Conservation (phyloP, 1,140 invertebrate species). For the Listronotus bonariensis region DNA sequence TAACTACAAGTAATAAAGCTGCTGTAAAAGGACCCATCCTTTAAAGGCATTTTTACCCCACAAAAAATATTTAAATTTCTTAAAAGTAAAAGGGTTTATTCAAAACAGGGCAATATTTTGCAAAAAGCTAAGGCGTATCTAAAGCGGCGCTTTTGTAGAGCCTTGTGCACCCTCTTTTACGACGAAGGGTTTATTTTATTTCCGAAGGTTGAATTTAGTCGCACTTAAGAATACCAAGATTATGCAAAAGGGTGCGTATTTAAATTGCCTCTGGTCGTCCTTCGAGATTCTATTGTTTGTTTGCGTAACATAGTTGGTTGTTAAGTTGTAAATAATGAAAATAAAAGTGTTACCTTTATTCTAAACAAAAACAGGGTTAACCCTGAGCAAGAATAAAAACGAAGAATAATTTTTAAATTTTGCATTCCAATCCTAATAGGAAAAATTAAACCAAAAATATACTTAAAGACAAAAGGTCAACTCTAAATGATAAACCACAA, state of each 20-base stretch:
- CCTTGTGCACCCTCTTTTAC: constrained; percentile 48
- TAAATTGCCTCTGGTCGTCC: constrained; percentile 30
- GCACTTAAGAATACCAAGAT: constrained; percentile 48
- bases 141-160: constrained; percentile 47
- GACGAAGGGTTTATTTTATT: constrained; percentile 48
- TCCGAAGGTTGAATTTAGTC: constrained; percentile 51
- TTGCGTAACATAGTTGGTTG: constrained; percentile 32
- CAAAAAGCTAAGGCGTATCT: constrained; percentile 51
- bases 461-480: too few species aligned
- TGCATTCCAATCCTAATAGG: too few species aligned
- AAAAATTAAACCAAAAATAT: too few species aligned
- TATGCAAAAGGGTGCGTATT: constrained; percentile 40
- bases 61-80: constrained; percentile 22
- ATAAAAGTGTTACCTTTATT: constrained; percentile 13
- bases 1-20: background rate
- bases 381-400: too few species aligned
- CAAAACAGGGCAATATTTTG: constrained; percentile 24
- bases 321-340: constrained; percentile 32
- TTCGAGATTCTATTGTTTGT: constrained; percentile 22
- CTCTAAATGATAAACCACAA: too few species aligned
- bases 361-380: too few species aligned
- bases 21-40: background rate
- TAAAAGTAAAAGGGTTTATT: constrained; percentile 22
- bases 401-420: too few species aligned
- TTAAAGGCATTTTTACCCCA: background rate